Evolutionary conservation across 2,888 invertebrate genomes (phyloP).

Genomic region (Drosophila peninsularis): DNA sequence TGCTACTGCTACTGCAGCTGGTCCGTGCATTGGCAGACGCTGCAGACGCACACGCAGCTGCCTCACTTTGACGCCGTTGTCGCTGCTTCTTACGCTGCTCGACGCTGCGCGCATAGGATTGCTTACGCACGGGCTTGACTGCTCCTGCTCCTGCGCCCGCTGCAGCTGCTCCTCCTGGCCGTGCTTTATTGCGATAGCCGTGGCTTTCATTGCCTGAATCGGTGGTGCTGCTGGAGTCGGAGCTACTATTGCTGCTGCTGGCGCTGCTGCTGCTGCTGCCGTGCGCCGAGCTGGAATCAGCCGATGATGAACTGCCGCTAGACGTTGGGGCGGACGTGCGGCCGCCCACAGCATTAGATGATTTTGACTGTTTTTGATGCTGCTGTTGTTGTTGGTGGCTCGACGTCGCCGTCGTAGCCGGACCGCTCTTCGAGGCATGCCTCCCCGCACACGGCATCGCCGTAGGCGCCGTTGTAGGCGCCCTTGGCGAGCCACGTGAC

Average conservation of each 20-base stretch:
- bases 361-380: conserved; percentile 38
- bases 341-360: conserved; percentile 39
- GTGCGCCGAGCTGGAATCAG: conserved; percentile 79
- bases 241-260: conserved; percentile 54
- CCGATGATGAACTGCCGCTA: conserved; percentile 80
- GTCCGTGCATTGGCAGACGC: conserved; percentile 60
- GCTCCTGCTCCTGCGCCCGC: background rate
- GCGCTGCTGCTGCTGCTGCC: conserved; percentile 67
- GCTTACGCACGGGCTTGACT: conserved; percentile 68
- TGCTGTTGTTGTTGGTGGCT: conserved; percentile 38
- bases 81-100: conserved; percentile 81
- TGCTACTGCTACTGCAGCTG: conserved; percentile 37
- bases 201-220: conserved; percentile 33
- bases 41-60: conserved; percentile 56
- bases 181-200: conserved; percentile 21
- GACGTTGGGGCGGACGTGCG: conserved; percentile 78
- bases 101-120: conserved; percentile 76
- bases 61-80: conserved; percentile 57
- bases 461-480: conserved; percentile 37
- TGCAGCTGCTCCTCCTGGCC: background rate
- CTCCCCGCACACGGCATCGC: conserved; percentile 64
- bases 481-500: conserved; percentile 60
- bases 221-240: conserved; percentile 36
- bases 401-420: conserved; percentile 60
- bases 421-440: conserved; percentile 75